These are phyloP conservation scores for Aurelia sp. DNA, from an alignment of 30 jellyfish, hydroid and myxozoan species.

Conservation along the genomic window DNA sequence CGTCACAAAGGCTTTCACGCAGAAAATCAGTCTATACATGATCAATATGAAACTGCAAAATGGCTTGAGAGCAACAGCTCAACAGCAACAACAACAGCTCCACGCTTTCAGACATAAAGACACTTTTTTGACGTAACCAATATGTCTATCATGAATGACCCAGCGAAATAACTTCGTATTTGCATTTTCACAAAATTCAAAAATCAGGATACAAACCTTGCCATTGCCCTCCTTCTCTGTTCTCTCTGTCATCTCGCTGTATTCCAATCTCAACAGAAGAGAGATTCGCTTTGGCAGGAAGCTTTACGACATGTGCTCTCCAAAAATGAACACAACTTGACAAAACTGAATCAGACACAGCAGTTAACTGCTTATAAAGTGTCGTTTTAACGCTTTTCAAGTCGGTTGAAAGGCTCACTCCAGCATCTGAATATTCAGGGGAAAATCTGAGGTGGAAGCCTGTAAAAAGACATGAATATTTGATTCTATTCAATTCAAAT, in stretches of 20 bases:
- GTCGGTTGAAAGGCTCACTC: constrained; percentile 56
- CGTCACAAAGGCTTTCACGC: no score
- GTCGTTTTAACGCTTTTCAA: constrained; percentile 20
- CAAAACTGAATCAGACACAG: constrained; percentile 32
- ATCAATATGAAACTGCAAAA: no score
- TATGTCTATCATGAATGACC: background rate
- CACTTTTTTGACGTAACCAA: background rate
- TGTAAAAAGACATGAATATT: background rate
- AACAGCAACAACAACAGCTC: no score
- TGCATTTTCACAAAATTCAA: background rate
- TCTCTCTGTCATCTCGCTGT: background rate
- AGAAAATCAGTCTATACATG: no score
- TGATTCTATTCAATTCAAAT: no score
- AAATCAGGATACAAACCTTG: background rate
- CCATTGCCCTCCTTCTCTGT: background rate
- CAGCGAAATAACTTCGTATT: background rate
- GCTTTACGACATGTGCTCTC: constrained; percentile 13
- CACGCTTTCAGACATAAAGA: background rate
- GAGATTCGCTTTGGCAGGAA: background rate
- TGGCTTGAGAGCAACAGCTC: no score
- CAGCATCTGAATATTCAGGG: constrained; percentile 37
- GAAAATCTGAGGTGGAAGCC: constrained; percentile 61
- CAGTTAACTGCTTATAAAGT: background rate
- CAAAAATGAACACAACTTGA: constrained; percentile 58
- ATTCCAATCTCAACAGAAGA: background rate